Conservation (phyloP, 2,888 invertebrate genomes). For the Lasioglossum leucozonium region DNA sequence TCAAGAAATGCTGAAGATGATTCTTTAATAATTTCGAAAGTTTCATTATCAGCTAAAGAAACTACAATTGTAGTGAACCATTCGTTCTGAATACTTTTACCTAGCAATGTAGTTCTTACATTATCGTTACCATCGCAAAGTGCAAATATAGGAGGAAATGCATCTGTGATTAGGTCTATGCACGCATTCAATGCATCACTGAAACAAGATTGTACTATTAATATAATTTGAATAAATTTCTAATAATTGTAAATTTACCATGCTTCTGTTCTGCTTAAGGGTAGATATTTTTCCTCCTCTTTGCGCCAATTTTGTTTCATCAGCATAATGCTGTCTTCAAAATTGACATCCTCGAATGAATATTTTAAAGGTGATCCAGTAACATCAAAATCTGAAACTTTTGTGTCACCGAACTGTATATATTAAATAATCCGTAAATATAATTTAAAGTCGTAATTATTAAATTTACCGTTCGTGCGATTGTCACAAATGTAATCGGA, state of each 20-base stretch:
- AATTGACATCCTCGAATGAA: constrained; percentile 68
- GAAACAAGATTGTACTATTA: constrained; percentile 13
- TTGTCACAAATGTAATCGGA: neutral
- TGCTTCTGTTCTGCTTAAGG: constrained; percentile 67
- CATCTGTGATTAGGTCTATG: constrained; percentile 54
- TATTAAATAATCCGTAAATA: constrained; percentile 11
- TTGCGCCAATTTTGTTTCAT: constrained; percentile 68
- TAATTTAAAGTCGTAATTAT: neutral
- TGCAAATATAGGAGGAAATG: constrained; percentile 66
- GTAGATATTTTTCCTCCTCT: constrained; percentile 71
- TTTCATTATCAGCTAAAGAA: constrained; percentile 37
- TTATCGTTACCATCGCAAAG: constrained; percentile 70
- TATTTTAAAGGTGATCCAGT: constrained; percentile 76
- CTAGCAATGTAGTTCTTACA: constrained; percentile 67
- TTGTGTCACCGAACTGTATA: neutral
- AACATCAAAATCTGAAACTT: constrained; percentile 65
- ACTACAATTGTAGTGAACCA: constrained; percentile 71
- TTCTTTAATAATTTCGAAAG: constrained; percentile 31
- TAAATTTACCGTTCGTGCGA: constrained; percentile 32
- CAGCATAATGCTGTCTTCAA: constrained; percentile 66
- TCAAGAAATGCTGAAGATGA: constrained; percentile 41
- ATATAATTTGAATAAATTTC: constrained; percentile 6
- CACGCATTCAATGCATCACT: constrained; percentile 69
- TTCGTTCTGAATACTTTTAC: constrained; percentile 46
- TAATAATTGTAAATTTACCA: constrained; percentile 55